Evolutionary conservation across 2,113 vertebrate species (phyloP).

Genomic region (Nyctereutes procyonoides): DNA sequence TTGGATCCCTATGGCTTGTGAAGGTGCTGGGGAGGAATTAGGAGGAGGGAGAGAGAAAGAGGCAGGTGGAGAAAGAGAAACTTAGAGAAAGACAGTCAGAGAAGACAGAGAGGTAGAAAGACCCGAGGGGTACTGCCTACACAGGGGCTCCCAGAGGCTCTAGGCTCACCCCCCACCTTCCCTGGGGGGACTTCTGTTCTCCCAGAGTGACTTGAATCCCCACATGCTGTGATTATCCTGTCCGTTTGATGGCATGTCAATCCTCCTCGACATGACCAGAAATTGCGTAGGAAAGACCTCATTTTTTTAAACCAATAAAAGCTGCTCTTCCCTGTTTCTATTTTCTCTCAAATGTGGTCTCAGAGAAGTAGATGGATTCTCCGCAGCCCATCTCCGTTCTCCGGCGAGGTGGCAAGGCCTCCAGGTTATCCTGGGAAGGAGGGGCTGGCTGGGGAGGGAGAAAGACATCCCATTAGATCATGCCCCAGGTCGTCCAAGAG

Average conservation of each 20-base stretch:
- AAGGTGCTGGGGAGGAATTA: too few species aligned
- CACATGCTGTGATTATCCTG: not conserved
- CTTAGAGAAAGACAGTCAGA: not conserved
- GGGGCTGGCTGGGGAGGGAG: not conserved
- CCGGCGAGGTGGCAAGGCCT: not conserved
- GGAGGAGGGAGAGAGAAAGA: not conserved
- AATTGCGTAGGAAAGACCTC: not conserved
- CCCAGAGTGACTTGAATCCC: not conserved
- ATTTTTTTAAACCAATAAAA: not conserved
- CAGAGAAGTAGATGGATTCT: not conserved
- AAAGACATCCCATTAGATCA: constrained; percentile 37
- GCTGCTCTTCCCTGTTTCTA: not conserved
- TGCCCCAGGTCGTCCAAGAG: constrained; percentile 46
- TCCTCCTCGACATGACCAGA: not conserved
- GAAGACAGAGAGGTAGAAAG: not conserved
- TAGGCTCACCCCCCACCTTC: accelerated
- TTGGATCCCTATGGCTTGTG: not conserved
- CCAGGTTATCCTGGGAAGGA: not conserved
- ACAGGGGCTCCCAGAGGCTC: not conserved
- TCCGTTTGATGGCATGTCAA: not conserved
- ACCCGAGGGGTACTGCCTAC: too few species aligned
- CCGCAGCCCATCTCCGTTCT: not conserved
- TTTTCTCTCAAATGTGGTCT: not conserved
- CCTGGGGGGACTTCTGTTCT: not conserved
- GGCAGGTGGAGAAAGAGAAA: not conserved